phyloP scores from a whole-genome alignment of 1,140 invertebrate species.

The Drosophila asahinai region DNA sequence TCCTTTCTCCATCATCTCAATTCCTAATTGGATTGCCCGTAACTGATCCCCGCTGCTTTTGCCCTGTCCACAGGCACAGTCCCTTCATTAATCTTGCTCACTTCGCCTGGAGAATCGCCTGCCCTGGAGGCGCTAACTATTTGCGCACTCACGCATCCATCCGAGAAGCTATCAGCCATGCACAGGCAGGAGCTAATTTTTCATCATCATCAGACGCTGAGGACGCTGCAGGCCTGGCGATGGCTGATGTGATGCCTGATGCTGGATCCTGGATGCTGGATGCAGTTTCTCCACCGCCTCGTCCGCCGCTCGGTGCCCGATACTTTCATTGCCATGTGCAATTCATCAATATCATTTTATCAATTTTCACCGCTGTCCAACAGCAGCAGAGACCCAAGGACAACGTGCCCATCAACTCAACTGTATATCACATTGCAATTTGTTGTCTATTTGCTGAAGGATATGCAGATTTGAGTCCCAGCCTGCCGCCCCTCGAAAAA shows the following conservation, averaged over 20 bases:
- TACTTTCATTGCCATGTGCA: slow-evolving; percentile 76
- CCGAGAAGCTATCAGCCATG: slow-evolving; percentile 50
- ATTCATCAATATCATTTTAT: slow-evolving; percentile 85
- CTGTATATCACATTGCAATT: slow-evolving; percentile 83
- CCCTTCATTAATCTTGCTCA: slow-evolving; percentile 80
- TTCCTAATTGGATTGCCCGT: slow-evolving; percentile 40
- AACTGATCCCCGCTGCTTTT: slow-evolving; percentile 10
- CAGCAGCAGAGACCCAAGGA: slow-evolving; percentile 49
- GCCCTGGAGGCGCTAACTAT: slow-evolving; percentile 44
- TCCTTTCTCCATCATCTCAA: slow-evolving; percentile 18
- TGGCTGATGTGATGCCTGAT: slow-evolving; percentile 28
- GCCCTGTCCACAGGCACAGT: background rate
- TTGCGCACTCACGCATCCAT: slow-evolving; percentile 61
- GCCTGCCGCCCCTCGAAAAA: slow-evolving; percentile 7
- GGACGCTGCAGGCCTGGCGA: slow-evolving; percentile 53
- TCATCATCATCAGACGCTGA: slow-evolving; percentile 74
- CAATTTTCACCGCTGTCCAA: slow-evolving; percentile 83
- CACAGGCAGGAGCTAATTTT: slow-evolving; percentile 69
- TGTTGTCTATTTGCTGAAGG: slow-evolving; percentile 84
- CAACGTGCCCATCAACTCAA: slow-evolving; percentile 68
- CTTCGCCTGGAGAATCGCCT: slow-evolving; percentile 40
- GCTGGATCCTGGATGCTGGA: slow-evolving; percentile 12
- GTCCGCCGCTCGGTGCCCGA: background rate
- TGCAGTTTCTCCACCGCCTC: slow-evolving; percentile 11
- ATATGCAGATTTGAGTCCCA: slow-evolving; percentile 72